Base-by-base conservation (phyloP, 2,797 vertebrate species). In the Alosa sapidissima region DNA sequence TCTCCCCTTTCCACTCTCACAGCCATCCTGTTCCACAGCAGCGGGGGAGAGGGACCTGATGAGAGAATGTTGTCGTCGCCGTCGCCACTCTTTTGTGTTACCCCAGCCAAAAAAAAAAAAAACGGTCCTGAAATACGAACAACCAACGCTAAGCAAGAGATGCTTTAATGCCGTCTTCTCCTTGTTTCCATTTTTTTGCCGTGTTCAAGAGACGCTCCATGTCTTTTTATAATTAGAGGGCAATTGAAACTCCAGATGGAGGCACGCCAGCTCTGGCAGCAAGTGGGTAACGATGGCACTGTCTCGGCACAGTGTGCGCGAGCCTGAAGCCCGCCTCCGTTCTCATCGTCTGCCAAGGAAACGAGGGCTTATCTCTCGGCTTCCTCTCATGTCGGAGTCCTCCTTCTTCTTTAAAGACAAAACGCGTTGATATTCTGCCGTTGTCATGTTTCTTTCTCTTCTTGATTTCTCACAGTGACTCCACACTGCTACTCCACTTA, bases 211-310 rank as follows among this genome's bases (percentile, higher is more conserved):
- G 65, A 36, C 28, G 3, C 65, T 72, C 65, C 65, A 36, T 16
- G 28, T 41, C 28, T 36, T 72, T 41, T 72, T 72, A 36, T 72
- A 72, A 72, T 72, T 72, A 72, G 65, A 72, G 33, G 65, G 65
- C 33, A 41, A 72, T 14, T 16, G 33, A 72, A 36, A 28, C 28
- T 28, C 65, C 28, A 41, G 65, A 72, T 72, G 65, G 65, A 72
- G 28, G 8, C 13, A 16, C 28, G 65, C 28, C 65, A 41, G 28
- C 28, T 1, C 11, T 41, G 65, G 65, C 65, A 72, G 65, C 65
- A 11, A 36, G 13, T 10, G 28, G 13, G 33, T 72, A 72, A 72
- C 3, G 65, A 72, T 36, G 65, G 11, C 65, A 36, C 65, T 65
- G 4, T 72, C 65, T 16, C 28, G 8, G 24, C 62, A 62, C 60